Percentiles rank a stretch among this genome's conserved stretches.
Conservation (phyloP, 1,140 invertebrate species). For the Scaptomyza hsui region DNA sequence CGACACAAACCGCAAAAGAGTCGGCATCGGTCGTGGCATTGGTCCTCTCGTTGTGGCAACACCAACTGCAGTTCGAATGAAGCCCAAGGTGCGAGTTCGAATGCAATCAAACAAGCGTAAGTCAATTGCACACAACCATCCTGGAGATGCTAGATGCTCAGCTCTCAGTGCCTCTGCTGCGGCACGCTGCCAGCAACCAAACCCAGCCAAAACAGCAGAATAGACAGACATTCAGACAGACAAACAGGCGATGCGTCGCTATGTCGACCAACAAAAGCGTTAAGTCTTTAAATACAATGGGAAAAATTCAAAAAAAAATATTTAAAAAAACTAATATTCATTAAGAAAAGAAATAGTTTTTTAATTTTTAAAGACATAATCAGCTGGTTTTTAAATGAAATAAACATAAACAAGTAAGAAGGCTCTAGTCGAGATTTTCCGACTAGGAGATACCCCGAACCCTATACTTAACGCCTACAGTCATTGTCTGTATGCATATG, state of each 20-base stretch:
- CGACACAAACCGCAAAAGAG: slow-evolving; percentile 43
- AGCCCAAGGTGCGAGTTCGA: slow-evolving; percentile 75
- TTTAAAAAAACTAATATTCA: too few species aligned
- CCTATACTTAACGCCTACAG: too few species aligned
- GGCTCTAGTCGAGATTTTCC: too few species aligned
- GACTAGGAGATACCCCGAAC: too few species aligned
- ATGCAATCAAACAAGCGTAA: slow-evolving; percentile 81
- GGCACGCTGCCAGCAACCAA: slow-evolving; percentile 35
- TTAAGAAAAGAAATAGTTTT: too few species aligned
- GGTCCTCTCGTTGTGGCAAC: slow-evolving; percentile 26
- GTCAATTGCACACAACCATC: slow-evolving; percentile 69
- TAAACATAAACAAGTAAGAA: too few species aligned
- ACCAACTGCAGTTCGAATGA: slow-evolving; percentile 8
- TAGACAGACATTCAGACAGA: slow-evolving; percentile 79
- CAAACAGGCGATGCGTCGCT: slow-evolving; percentile 51
- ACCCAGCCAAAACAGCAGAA: slow-evolving; percentile 35
- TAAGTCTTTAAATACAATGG: slow-evolving; percentile 37
- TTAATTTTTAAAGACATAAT: too few species aligned
- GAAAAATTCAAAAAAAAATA: background rate
- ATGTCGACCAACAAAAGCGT: slow-evolving; percentile 22
- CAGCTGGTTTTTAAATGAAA: too few species aligned
- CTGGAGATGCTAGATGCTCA: slow-evolving; percentile 20
- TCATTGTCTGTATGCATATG: too few species aligned
- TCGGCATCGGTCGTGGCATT: slow-evolving; percentile 38
- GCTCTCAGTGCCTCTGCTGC: slow-evolving; percentile 5